Base-by-base conservation (phyloP, 1,140 invertebrate species). In the Luehdorfia chinensis region DNA sequence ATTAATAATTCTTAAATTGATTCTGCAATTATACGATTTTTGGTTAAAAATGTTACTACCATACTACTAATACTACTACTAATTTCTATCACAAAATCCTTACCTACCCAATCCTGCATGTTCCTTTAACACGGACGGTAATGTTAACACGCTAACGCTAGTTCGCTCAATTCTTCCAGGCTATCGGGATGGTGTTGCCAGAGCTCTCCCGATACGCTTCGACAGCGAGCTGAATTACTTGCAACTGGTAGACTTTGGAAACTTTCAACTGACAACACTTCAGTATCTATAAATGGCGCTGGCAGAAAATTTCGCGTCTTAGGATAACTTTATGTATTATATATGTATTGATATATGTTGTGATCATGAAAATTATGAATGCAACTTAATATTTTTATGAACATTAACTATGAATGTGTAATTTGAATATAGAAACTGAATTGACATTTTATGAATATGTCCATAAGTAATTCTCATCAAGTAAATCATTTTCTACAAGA, bases 171-270 rank as follows among this genome's bases (percentile, higher is more conserved):
- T 79, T 76, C 39, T 87, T 85, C 13, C 75, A 87, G 74, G 88
- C 87, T 2, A 71, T 89, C 15, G 84, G 87, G 2, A 74, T 87
- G 50, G 77, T 89, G 58, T 62, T 89, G 65, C 88, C 88, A 46
- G 87, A 87, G 46, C 63, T 89, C 30, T 88, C 88, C 4, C 80
- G 87, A 2, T 89, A 80, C 50, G 78, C 81, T 5, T 77, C 78
- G 3, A 80, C 76, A 0, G 81, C 78, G 0, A 83, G 74, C 50
- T 85, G 60, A 81, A 66, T 55, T 47, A n/a, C 27, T 31, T 27
- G 5, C n/a, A 21, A 48, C 15, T 2, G 14, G 11, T 14, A 41
- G 13, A 12, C 14, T 15, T 27, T 41, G 19, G 21, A 27, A 27
- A 41, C 23, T 15, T 15, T 34, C 32, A 25, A 27, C 19, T 41